These are phyloP conservation scores for Spodoptera picta DNA, from an alignment of 2,888 invertebrate species.

Conservation along the genomic window DNA sequence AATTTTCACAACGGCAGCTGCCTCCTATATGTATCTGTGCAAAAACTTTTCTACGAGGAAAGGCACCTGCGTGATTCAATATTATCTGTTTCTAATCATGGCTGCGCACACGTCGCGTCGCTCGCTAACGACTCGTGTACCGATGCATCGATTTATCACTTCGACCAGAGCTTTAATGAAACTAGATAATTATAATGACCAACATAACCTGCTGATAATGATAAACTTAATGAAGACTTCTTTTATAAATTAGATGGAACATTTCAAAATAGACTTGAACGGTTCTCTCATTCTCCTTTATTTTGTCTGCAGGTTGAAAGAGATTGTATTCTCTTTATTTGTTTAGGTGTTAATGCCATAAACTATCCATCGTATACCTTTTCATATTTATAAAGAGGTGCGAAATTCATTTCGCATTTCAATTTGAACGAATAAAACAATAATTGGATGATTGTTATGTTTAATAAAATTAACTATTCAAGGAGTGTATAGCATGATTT, in stretches of 20 bases:
- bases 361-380: too few species aligned
- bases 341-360: too few species aligned
- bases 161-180: constrained; percentile 30
- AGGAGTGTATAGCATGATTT: constrained; percentile 24
- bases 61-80: constrained; percentile 79
- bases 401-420: too few species aligned
- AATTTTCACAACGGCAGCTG: constrained; percentile 84
- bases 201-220: constrained; percentile 20
- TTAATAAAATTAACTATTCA: constrained; percentile 1
- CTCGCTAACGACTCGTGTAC: constrained; percentile 27
- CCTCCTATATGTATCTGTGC: constrained; percentile 75
- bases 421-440: too few species aligned
- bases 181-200: constrained; percentile 37
- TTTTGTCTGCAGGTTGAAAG: too few species aligned
- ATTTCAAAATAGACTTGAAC: background rate
- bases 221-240: constrained; percentile 34
- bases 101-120: constrained; percentile 30
- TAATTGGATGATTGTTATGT: too few species aligned
- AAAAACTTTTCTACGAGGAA: constrained; percentile 84
- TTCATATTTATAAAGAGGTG: too few species aligned
- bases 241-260: constrained; percentile 12
- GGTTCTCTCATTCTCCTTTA: too few species aligned
- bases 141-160: constrained; percentile 46
- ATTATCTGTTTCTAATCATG: constrained; percentile 56
- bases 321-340: too few species aligned